Conservation (phyloP, 2,888 invertebrate species). For the Terebella lapidaria region DNA sequence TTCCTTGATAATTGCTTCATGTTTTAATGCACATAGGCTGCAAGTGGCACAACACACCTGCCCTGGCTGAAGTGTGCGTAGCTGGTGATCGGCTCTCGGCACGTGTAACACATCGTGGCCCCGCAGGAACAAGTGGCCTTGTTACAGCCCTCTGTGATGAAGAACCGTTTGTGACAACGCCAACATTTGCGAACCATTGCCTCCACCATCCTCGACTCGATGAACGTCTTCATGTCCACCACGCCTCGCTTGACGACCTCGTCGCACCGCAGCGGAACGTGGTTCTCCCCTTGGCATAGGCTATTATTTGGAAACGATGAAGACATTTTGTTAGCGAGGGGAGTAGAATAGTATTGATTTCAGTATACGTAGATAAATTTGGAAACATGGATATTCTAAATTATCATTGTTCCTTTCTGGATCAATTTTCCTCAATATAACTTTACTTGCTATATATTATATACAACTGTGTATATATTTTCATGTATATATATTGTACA, state of each 20-base stretch:
- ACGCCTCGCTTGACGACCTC: conserved; percentile 46
- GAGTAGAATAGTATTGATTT: too few relatives aligned
- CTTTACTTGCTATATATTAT: too few relatives aligned
- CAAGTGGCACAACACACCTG: not conserved
- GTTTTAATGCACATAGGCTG: too few relatives aligned
- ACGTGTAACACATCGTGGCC: conserved; percentile 45
- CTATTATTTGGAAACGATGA: too few relatives aligned
- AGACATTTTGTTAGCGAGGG: too few relatives aligned
- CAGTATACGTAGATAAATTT: too few relatives aligned
- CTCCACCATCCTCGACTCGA: conserved; percentile 58
- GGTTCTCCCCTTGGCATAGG: conserved; percentile 57
- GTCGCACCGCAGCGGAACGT: conserved; percentile 55
- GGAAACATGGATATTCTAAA: too few relatives aligned
- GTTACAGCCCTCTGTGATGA: conserved; percentile 45
- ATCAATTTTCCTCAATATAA: too few relatives aligned
- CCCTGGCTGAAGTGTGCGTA: conserved; percentile 57
- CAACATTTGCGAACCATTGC: conserved; percentile 45
- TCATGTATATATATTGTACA: too few relatives aligned
- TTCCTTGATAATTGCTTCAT: too few relatives aligned
- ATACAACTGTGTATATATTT: too few relatives aligned
- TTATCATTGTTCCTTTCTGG: too few relatives aligned
- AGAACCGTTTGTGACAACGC: conserved; percentile 37
- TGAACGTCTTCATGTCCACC: conserved; percentile 47
- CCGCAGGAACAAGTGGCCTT: conserved; percentile 50
- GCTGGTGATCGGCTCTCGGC: conserved; percentile 50